A percentile compares a stretch with the other conserved stretches of the same genome.
Evolutionary conservation across 2,797 vertebrate species (phyloP).

Genomic region (Sphenopsis melanotis): DNA sequence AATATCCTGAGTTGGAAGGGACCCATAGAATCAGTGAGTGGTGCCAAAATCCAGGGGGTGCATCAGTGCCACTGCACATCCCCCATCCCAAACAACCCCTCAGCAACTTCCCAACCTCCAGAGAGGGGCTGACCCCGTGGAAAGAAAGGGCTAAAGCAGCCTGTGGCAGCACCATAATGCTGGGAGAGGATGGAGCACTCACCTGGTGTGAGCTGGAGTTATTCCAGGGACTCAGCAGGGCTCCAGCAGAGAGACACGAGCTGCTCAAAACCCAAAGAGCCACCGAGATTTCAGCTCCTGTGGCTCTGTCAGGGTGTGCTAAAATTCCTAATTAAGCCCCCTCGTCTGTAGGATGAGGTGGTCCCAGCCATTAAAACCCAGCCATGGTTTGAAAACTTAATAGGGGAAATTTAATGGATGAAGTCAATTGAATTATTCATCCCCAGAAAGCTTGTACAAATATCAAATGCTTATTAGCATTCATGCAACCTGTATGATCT

Average conservation of each 20-base stretch:
- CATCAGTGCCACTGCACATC: fast-evolving
- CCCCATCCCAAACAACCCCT: not conserved
- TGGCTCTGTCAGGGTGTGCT: not conserved
- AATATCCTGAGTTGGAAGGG: not conserved
- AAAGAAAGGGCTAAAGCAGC: not conserved
- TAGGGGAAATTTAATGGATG: slow-evolving; percentile 11
- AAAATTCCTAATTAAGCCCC: not conserved
- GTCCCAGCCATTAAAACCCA: not conserved
- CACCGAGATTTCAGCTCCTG: not conserved
- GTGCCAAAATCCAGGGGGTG: not conserved
- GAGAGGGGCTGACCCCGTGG: not conserved
- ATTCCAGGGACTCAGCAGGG: not conserved
- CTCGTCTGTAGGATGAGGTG: not conserved
- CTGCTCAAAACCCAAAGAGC: not conserved
- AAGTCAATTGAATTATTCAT: slow-evolving; percentile 41
- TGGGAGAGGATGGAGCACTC: not conserved
- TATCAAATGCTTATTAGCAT: not conserved
- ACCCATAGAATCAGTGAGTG: fast-evolving
- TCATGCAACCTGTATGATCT: not conserved
- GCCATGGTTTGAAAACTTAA: not conserved
- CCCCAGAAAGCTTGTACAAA: slow-evolving; percentile 31
- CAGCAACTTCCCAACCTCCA: not conserved
- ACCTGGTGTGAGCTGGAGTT: not conserved
- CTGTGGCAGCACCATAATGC: fast-evolving
- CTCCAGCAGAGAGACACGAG: not conserved